Conservation (phyloP, 23 tunicate species). For the Diplosoma virens region DNA sequence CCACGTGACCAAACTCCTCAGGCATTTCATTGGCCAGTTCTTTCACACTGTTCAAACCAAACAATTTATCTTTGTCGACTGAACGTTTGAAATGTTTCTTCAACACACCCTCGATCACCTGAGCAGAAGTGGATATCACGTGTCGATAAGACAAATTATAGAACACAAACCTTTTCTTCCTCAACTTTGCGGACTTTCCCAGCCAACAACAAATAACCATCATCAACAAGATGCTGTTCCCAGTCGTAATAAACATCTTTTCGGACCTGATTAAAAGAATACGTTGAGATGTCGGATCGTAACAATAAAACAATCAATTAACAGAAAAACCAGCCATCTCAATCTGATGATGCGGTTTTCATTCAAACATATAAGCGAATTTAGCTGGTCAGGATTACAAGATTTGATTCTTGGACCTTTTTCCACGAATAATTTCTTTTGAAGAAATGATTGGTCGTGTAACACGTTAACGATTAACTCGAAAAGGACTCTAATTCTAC, state of each 20-base stretch:
- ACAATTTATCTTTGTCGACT: conserved; percentile 45
- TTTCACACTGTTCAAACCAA: conserved; percentile 31
- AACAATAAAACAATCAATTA: too few species aligned
- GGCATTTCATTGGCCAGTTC: conserved; percentile 13
- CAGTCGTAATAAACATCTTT: conserved; percentile 52
- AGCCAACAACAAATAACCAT: conserved; percentile 85
- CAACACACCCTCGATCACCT: conserved; percentile 67
- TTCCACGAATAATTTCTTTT: too few species aligned
- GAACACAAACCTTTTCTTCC: conserved; percentile 83
- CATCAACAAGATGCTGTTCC: conserved; percentile 88
- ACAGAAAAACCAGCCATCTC: too few species aligned
- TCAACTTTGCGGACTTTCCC: conserved; percentile 69
- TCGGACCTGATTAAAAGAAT: conserved; percentile 1
- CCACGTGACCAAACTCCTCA: conserved; percentile 65
- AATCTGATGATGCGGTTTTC: too few species aligned
- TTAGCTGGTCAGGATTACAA: too few species aligned
- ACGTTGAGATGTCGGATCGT: too few species aligned
- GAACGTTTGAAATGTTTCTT: conserved; percentile 55
- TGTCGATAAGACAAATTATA: too few species aligned
- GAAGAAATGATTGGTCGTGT: too few species aligned
- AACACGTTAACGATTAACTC: too few species aligned
- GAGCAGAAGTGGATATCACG: background rate
- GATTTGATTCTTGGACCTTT: too few species aligned
- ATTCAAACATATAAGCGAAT: too few species aligned
- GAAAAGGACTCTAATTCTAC: too few species aligned